Evolutionary conservation across 2,888 invertebrate genomes (phyloP).

Genomic region (Ischnus inquisitorius): DNA sequence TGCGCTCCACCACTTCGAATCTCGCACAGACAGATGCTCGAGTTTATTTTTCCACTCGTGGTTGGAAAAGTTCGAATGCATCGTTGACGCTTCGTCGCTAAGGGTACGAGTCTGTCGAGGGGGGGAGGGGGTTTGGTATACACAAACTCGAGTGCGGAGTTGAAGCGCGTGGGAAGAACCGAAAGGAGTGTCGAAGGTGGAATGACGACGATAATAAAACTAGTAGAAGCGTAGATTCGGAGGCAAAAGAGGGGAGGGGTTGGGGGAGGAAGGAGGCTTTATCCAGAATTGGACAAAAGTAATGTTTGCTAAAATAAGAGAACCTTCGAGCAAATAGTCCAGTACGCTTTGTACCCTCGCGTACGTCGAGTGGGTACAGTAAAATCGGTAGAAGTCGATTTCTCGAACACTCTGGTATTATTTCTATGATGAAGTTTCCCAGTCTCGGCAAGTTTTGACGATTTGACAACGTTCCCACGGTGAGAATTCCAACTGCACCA

Average conservation of each 20-base stretch:
- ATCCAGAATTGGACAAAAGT: background rate
- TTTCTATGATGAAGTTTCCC: background rate
- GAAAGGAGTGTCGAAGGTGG: background rate
- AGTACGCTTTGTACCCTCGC: background rate
- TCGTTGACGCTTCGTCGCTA: background rate
- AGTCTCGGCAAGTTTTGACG: background rate
- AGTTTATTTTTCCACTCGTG: slow-evolving; percentile 46
- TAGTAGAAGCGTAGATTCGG: background rate
- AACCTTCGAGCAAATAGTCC: slow-evolving; percentile 11
- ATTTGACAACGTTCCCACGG: background rate
- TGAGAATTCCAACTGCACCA: too few species aligned
- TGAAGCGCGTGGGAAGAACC: slow-evolving; percentile 13
- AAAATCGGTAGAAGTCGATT: slow-evolving; percentile 2
- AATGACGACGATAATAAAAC: background rate
- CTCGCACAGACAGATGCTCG: slow-evolving; percentile 41
- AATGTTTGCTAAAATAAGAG: slow-evolving; percentile 41
- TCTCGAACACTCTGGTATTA: background rate
- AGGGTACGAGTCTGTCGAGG: background rate
- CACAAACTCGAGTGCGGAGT: slow-evolving; percentile 16
- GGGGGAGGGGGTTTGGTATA: too few species aligned
- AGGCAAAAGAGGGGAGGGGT: background rate
- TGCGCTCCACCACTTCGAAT: slow-evolving; percentile 40
- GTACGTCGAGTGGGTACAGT: background rate
- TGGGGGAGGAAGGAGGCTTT: background rate
- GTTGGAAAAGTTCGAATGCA: slow-evolving; percentile 42